Conservation (phyloP, 2,113 vertebrate species). For the Syrrhaptes paradoxus region DNA sequence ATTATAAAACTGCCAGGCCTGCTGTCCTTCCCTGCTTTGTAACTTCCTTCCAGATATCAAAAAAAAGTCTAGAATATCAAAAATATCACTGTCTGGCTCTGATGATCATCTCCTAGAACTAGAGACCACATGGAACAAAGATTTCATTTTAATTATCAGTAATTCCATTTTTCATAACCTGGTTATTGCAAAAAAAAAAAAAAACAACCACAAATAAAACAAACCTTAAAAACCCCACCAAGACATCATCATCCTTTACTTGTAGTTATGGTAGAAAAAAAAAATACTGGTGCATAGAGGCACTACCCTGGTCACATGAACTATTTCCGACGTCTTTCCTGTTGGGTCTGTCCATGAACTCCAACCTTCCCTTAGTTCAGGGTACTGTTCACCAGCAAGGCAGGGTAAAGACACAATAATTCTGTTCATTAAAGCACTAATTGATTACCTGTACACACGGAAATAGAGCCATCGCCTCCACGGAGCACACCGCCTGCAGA, state of each 20-base stretch:
- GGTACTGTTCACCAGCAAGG: not conserved
- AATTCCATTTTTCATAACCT: not conserved
- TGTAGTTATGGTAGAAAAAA: not conserved
- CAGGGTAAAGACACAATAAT: not conserved
- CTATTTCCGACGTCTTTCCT: not conserved
- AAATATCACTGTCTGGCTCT: constrained; percentile 69
- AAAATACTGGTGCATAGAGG: not conserved
- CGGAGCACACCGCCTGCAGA: not conserved
- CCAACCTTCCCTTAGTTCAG: not conserved
- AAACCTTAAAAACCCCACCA: not conserved
- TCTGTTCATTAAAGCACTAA: not conserved
- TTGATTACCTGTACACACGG: not conserved
- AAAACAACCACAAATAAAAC: not conserved
- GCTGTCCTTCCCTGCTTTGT: constrained; percentile 57
- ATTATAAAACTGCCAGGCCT: constrained; percentile 63
- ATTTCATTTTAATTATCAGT: constrained; percentile 70
- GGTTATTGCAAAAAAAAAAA: not conserved
- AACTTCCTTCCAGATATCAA: constrained; percentile 69
- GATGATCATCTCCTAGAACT: constrained; percentile 70
- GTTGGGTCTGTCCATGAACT: too few relatives aligned
- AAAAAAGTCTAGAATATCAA: constrained; percentile 66
- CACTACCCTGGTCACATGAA: not conserved
- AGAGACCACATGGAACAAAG: constrained; percentile 61
- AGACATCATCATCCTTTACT: not conserved
- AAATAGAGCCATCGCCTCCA: not conserved